Evolutionary conservation across 2,888 invertebrate genomes (phyloP).

Genomic region (Perdita meconis): DNA sequence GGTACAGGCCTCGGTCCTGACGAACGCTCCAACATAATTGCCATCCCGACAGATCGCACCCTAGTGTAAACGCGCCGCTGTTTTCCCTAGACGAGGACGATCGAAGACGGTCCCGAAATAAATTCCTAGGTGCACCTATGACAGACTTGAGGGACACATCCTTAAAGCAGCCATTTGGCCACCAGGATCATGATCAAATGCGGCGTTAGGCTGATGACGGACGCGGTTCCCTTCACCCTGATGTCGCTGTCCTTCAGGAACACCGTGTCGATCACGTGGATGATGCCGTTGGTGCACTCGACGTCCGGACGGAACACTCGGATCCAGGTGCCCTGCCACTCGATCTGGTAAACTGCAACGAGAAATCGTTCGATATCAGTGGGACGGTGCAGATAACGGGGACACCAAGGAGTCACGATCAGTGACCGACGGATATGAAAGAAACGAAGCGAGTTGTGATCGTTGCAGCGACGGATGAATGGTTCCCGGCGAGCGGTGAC

Average conservation of each 20-base stretch:
- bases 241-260: constrained; percentile 94
- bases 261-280: constrained; percentile 96
- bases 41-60: not conserved
- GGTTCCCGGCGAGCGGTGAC: constrained; percentile 28
- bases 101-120: constrained; percentile 66
- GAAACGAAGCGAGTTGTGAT: constrained; percentile 11
- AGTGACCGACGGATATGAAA: not conserved
- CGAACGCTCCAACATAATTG: constrained; percentile 5
- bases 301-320: constrained; percentile 96
- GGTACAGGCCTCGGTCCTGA: not conserved
- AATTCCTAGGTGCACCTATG: constrained; percentile 68
- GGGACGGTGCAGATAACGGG: not conserved
- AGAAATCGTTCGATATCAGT: constrained; percentile 8
- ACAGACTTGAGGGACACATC: constrained; percentile 29
- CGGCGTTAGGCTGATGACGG: constrained; percentile 80
- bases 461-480: constrained; percentile 3
- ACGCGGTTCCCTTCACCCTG: constrained; percentile 87
- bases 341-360: constrained; percentile 91
- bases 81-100: constrained; percentile 53
- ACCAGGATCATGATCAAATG: constrained; percentile 83
- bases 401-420: not conserved
- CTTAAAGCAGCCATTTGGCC: constrained; percentile 84
- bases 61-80: constrained; percentile 4
- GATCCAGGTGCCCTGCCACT: constrained; percentile 94
- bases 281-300: constrained; percentile 97